Evolutionary conservation across 1,140 invertebrate species (phyloP).

Genomic region (Gryllus bimaculatus): DNA sequence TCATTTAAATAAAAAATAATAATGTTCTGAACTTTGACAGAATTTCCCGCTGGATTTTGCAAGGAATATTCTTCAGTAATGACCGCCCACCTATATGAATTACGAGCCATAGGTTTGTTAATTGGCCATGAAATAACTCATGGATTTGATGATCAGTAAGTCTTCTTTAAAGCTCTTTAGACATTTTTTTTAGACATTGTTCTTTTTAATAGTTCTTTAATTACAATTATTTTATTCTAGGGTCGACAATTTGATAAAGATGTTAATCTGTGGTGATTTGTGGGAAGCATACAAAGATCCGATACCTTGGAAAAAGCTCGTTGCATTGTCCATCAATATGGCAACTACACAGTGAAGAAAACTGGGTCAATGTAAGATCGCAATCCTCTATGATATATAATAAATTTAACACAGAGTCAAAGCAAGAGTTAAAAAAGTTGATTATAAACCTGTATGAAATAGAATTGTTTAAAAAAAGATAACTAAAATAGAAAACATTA

Average conservation of each 20-base stretch:
- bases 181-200: no score
- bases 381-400: no score
- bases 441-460: no score
- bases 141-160: conserved; percentile 76
- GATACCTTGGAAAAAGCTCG: conserved; percentile 47
- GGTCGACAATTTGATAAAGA: conserved; percentile 54
- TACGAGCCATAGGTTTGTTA: conserved; percentile 84
- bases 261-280: conserved; percentile 54
- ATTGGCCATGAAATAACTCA: conserved; percentile 93
- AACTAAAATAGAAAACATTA: no score
- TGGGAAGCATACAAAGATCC: conserved; percentile 49
- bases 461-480: no score
- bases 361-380: conserved; percentile 45
- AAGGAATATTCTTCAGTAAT: conserved; percentile 76
- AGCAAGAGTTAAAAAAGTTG: no score
- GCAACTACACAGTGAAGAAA: conserved; percentile 49
- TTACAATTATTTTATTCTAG: conserved; percentile 24
- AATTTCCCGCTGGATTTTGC: conserved; percentile 83
- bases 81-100: conserved; percentile 82
- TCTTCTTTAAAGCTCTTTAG: background rate
- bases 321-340: conserved; percentile 63
- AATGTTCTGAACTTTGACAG: conserved; percentile 34
- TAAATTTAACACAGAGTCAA: no score
- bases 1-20: no score
- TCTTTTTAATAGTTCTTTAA: no score